Evolutionary conservation across 1,140 invertebrate genomes (phyloP), one percentile per base, ranked within the genome.

Genomic region (Caenorhabditis elegans): DNA sequence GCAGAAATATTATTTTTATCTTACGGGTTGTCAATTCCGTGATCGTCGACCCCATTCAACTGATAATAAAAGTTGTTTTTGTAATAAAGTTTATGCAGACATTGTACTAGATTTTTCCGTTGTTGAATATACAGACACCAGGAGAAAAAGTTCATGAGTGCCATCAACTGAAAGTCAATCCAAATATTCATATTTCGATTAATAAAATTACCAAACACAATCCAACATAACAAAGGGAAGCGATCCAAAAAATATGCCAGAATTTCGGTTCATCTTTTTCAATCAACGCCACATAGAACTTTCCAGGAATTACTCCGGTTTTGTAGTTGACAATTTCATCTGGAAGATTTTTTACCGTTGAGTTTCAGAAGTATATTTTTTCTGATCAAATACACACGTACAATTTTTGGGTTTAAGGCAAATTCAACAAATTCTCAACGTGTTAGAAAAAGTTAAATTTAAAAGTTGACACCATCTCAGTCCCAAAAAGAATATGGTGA

Each of bases 1-100:
- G 15, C 17, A 5, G 53, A 46, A 13, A n/a, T 15, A 60, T 36
- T 0, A 11, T 24, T 0, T 55, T 26, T 10, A 0, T 79, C 84
- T 83, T 11, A 86, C 85, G 85, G 85, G 60, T 86, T 86, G 36
- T 86, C 85, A 83, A 86, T 82, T 34, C 83, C 79, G 15, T 82
- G 34, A 43, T 83, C 75, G 49, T 86, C 76, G 22, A 84, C 53
- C n/a, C 76, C 53, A 48, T 86, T 86, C 22, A 86, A 22, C n/a
- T 55, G n/a, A 43, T 86, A 86, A 60, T 76, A 86, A 19, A 70
- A 39, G 13, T 70, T 70, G 34, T 70, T 79, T 17, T 28, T 36
- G 46, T 84, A 86, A 39, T 86, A 86, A 8, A 75, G 24, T 24
- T 84, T 79, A 17, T 86, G 85, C 3, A 86, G 60, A 15, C 53